Evolutionary conservation across 2,888 invertebrate species (phyloP).

Genomic region (Monoplex corrugatus): DNA sequence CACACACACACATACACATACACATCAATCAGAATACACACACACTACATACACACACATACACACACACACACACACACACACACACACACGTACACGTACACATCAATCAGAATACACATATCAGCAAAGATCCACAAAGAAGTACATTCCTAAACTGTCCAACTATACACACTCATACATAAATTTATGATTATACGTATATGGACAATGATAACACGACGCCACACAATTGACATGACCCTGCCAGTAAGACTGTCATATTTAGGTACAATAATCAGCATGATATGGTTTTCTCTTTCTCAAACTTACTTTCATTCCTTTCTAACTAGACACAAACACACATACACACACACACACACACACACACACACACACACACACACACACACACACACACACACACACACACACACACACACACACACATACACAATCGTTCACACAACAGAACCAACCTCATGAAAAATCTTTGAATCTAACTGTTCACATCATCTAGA

Average conservation of each 20-base stretch:
- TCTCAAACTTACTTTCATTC: no score
- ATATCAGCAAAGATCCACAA: background rate
- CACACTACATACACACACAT: slow-evolving; percentile 2
- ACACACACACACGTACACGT: slow-evolving; percentile 27
- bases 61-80: background rate
- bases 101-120: background rate
- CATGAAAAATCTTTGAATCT: no score
- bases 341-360: slow-evolving; percentile 34
- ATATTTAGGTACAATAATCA: no score
- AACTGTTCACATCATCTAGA: no score
- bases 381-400: slow-evolving; percentile 12
- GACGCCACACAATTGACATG: no score
- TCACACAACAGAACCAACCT: background rate
- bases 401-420: background rate
- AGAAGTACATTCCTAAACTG: background rate
- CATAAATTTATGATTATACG: no score
- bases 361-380: slow-evolving; percentile 10
- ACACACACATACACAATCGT: background rate
- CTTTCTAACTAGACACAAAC: no score
- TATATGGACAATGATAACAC: no score
- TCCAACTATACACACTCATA: background rate
- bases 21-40: no score
- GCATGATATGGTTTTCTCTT: no score
- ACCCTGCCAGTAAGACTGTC: no score
- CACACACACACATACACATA: no score